Percentiles rank a stretch among this genome's conserved stretches.
phyloP scores from a whole-genome alignment of 2,113 vertebrate species.

The Lagopus leucura region DNA sequence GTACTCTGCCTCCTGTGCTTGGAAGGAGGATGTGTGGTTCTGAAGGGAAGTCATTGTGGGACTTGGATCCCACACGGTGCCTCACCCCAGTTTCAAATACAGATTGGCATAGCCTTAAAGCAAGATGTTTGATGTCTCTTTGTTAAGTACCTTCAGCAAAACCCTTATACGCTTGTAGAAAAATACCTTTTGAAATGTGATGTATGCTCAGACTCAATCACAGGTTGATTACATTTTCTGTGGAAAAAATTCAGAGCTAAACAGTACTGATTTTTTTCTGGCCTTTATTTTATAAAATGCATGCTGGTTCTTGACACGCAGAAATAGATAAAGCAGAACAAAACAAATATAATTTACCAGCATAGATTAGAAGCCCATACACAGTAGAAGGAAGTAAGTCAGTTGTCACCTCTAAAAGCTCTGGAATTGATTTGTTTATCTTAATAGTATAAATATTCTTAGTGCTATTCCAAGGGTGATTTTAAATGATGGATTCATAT shows the following conservation, averaged over 20 bases:
- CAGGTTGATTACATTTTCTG: neutral
- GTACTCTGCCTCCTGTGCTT: neutral
- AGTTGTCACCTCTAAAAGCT: neutral
- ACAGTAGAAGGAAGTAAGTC: neutral
- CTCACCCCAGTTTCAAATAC: neutral
- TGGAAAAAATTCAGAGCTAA: neutral
- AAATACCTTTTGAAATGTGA: neutral
- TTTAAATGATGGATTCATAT: conserved; percentile 9
- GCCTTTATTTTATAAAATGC: neutral
- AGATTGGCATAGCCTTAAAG: neutral
- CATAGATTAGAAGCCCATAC: neutral
- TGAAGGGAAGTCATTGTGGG: neutral
- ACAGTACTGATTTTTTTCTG: neutral
- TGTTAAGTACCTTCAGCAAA: neutral
- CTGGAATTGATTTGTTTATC: conserved; percentile 4
- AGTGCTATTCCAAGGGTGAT: neutral
- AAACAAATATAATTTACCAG: neutral
- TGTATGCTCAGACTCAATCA: neutral
- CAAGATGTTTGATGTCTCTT: neutral
- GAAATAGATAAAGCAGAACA: neutral
- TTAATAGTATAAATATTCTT: neutral
- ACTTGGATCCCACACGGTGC: neutral
- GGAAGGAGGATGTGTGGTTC: neutral
- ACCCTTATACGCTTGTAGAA: neutral
- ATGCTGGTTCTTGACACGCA: neutral